Percentiles rank a stretch among this genome's conserved stretches.
phyloP scores from a whole-genome alignment of 2,113 vertebrate species.

The Centropus bengalensis region DNA sequence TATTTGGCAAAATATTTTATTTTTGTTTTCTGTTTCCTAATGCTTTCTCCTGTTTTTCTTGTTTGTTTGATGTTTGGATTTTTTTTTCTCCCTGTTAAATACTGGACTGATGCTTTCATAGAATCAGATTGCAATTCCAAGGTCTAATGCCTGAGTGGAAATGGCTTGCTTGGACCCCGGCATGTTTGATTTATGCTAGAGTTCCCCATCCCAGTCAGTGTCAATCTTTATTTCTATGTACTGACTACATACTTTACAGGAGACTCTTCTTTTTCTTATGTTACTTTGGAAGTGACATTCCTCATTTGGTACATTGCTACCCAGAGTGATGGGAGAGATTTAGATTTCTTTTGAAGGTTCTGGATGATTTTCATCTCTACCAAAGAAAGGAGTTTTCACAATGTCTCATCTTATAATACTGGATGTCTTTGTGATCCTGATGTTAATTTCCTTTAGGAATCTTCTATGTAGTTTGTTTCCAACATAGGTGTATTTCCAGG shows the following conservation, averaged over 20 bases:
- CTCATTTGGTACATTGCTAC: neutral
- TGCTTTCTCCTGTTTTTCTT: neutral
- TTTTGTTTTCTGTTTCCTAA: neutral
- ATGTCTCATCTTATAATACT: neutral
- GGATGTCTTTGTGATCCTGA: neutral
- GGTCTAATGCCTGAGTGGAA: neutral
- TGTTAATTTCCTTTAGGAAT: neutral
- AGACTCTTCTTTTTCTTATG: neutral
- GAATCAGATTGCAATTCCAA: neutral
- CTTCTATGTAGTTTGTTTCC: neutral
- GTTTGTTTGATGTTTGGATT: too few species aligned
- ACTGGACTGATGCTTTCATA: neutral
- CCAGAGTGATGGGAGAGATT: neutral
- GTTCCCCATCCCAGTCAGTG: rapidly evolving
- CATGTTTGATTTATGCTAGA: rapidly evolving
- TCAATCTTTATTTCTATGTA: neutral
- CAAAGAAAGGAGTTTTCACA: neutral
- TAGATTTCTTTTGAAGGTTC: neutral
- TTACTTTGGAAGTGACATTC: neutral
- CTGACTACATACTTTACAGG: neutral
- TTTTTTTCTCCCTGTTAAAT: neutral
- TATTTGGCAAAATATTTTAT: neutral
- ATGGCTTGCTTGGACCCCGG: neutral
- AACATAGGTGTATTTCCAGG: neutral
- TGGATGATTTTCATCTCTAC: neutral